A percentile compares a stretch with the other conserved stretches of the same genome.
phyloP scores from a whole-genome alignment of 1,140 invertebrate species.

The Matsumurasca onukii region DNA sequence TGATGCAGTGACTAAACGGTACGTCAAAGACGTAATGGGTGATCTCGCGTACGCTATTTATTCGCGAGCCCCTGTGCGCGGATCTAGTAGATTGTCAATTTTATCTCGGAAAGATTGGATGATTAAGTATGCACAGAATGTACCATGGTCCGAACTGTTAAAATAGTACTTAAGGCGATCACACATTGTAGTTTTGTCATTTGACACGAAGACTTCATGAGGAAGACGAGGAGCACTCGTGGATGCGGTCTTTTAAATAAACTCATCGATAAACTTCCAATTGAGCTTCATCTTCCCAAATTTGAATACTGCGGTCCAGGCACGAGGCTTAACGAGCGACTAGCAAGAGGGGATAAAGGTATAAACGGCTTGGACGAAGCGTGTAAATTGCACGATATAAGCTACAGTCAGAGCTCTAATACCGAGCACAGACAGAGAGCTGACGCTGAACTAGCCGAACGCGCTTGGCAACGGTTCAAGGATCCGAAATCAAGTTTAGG shows the following conservation, averaged over 20 bases:
- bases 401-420: constrained; percentile 26
- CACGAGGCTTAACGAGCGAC: constrained; percentile 41
- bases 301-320: constrained; percentile 44
- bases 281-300: constrained; percentile 42
- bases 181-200: too few relatives aligned
- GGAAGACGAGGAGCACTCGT: not conserved
- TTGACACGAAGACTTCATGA: too few relatives aligned
- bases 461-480: constrained; percentile 45
- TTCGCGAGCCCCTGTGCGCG: too few relatives aligned
- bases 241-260: constrained; percentile 42
- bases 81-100: too few relatives aligned
- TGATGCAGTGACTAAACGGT: too few relatives aligned
- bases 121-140: too few relatives aligned
- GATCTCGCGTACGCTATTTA: too few relatives aligned
- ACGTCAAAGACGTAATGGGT: too few relatives aligned
- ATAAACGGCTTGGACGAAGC: constrained; percentile 45
- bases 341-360: constrained; percentile 42
- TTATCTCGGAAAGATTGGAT: too few relatives aligned
- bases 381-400: constrained; percentile 42
- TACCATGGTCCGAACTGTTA: too few relatives aligned
- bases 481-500: constrained; percentile 43
- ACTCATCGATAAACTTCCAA: constrained; percentile 22
- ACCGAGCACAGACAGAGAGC: constrained; percentile 34
- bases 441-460: constrained; percentile 45
- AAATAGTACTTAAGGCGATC: too few relatives aligned